Base-by-base conservation (phyloP, 1,140 invertebrate genomes). In the Metaphire vulgaris region DNA sequence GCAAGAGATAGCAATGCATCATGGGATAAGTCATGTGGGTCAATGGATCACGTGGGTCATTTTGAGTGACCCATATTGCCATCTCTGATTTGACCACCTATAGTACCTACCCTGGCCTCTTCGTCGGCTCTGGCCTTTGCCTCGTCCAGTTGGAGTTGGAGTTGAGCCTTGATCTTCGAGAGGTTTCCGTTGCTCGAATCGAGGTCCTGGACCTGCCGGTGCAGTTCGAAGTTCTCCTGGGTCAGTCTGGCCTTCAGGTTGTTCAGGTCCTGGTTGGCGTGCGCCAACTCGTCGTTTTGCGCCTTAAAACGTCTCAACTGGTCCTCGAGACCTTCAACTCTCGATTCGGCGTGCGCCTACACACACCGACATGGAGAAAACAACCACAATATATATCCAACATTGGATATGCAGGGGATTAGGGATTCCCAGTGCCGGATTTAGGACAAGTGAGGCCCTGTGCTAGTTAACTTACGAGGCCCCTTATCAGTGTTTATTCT, bases 221-320 rank as follows among this genome's bases (percentile, higher is more conserved):
- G 84, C 32, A 86, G 82, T 77, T 87, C 85, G 80, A 86, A 85
- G 81, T 86, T 87, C 80, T 87, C 85, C 77, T 85, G 83, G 34
- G 84, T 84, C 26, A 86, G 80, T 67, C 82, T 80, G 26, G 81
- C 81, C 77, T 85, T 85, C n/a, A 80, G 34, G 65, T 69, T 77
- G 76, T 83, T 84, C 65, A 81, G 70, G 67, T 86, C 85, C 78
- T 83, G 83, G 70, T 85, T 76, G 77, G 85, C 84, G 66, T 82
- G 80, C 41, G 81, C 81, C 34, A 87, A 79, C 74, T 87, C 85
- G 79, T 87, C 85, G 15, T 85, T 81, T 76, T 84, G 81, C 29
- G 78, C 80, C 81, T 83, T 85, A 16, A 87, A 80, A 68, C 84
- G 77, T n/a, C 74, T 72, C 2, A 83, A 74, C 71, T 80, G 81